Conservation (phyloP, 2,113 vertebrate species). For the Dryoscopus gambensis region DNA sequence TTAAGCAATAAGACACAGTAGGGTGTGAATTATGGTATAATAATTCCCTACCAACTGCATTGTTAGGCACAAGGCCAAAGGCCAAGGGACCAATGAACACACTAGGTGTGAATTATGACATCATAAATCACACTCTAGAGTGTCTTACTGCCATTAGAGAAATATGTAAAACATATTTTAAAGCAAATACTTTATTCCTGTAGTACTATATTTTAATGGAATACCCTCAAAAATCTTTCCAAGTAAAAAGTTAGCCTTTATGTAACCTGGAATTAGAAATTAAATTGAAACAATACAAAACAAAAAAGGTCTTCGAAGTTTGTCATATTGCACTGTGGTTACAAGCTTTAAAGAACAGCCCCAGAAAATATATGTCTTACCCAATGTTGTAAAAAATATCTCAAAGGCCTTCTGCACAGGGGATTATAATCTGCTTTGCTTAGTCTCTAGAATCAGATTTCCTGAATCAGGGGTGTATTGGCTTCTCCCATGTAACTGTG, state of each 20-base stretch:
- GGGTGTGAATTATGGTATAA: slow-evolving; percentile 62
- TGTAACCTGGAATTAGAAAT: neutral
- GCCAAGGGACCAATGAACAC: slow-evolving; percentile 49
- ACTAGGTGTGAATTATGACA: slow-evolving; percentile 47
- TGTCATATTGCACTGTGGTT: neutral
- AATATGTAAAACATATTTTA: slow-evolving; percentile 39
- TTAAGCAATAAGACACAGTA: slow-evolving; percentile 53
- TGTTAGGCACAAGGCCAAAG: slow-evolving; percentile 46
- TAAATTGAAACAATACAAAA: neutral
- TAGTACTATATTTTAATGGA: neutral
- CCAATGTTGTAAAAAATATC: neutral
- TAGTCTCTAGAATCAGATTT: neutral
- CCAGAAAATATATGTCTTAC: neutral
- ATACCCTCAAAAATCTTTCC: neutral
- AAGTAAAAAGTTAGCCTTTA: neutral
- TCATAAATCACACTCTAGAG: slow-evolving; percentile 53
- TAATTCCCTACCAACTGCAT: slow-evolving; percentile 68
- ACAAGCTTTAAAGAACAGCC: neutral
- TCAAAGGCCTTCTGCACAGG: neutral
- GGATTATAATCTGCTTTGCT: neutral
- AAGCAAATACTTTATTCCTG: neutral
- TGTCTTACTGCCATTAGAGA: slow-evolving; percentile 44
- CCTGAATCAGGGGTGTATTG: neutral
- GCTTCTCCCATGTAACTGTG: neutral
- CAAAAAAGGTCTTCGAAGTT: neutral